These are phyloP conservation scores for Nyctibius grandis DNA, from an alignment of 2,797 vertebrate species.

Conservation along the genomic window DNA sequence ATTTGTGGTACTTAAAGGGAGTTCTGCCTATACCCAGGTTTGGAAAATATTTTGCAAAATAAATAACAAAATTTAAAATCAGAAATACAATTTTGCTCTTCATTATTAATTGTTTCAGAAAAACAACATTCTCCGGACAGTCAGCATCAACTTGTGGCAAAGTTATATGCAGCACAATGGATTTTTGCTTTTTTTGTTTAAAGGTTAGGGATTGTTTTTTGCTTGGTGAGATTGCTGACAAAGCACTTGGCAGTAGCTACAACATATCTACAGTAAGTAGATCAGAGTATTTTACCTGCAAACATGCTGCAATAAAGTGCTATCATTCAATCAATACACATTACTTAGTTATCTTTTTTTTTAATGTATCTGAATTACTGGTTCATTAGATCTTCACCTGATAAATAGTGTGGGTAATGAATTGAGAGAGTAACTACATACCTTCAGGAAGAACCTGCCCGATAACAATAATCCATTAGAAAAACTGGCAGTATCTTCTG, in stretches of 20 bases:
- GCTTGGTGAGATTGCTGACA: constrained; percentile 61
- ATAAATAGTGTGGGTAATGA: constrained; percentile 70
- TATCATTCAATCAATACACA: constrained; percentile 64
- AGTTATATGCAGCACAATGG: constrained; percentile 35
- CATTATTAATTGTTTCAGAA: constrained; percentile 35
- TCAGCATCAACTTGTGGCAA: constrained; percentile 63
- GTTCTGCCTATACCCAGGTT: neutral
- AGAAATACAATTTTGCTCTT: constrained; percentile 30
- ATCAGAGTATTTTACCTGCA: constrained; percentile 65
- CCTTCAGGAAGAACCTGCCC: constrained; percentile 78
- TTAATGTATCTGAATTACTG: constrained; percentile 55
- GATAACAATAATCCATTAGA: constrained; percentile 79
- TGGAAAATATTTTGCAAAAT: constrained; percentile 6
- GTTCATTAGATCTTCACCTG: constrained; percentile 73
- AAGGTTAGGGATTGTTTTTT: neutral
- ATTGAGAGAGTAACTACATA: constrained; percentile 76
- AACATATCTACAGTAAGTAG: constrained; percentile 53
- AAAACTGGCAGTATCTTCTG: constrained; percentile 79
- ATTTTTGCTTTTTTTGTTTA: constrained; percentile 9
- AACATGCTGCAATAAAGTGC: constrained; percentile 71
- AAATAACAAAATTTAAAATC: neutral
- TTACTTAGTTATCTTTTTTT: constrained; percentile 65
- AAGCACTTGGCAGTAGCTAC: constrained; percentile 54
- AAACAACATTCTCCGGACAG: constrained; percentile 37
- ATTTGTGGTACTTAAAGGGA: neutral